phyloP scores from a whole-genome alignment of 2,888 invertebrate species.

The Aquatica leii region DNA sequence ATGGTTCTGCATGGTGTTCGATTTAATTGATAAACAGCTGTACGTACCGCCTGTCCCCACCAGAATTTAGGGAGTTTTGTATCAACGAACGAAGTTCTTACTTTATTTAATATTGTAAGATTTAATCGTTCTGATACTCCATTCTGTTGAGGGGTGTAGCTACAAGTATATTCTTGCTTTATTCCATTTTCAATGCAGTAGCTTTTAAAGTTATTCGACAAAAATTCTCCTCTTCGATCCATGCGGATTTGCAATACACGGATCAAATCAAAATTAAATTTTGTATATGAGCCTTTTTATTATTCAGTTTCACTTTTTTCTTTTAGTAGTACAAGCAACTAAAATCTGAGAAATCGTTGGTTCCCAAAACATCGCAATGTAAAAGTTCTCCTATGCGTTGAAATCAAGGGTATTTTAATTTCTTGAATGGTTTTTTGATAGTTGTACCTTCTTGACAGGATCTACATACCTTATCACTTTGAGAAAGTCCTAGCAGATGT shows the following conservation, averaged over 20 bases:
- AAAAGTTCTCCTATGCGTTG: background rate
- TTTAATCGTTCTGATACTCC: background rate
- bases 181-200: background rate
- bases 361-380: too few relatives aligned
- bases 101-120: constrained; percentile 3
- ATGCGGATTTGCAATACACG: background rate
- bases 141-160: too few relatives aligned
- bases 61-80: too few relatives aligned
- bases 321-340: too few relatives aligned
- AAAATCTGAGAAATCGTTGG: background rate
- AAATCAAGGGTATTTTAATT: background rate
- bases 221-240: background rate
- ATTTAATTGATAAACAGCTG: too few relatives aligned
- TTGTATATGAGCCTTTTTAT: too few relatives aligned
- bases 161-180: background rate
- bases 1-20: too few relatives aligned
- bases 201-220: background rate
- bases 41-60: too few relatives aligned
- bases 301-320: too few relatives aligned
- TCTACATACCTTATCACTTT: background rate
- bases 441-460: background rate
- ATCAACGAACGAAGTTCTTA: background rate
- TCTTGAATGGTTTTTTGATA: background rate
- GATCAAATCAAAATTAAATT: background rate
- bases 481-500: background rate